A percentile compares a stretch with the other conserved stretches of the same genome.
Evolutionary conservation across 2,888 invertebrate genomes (phyloP).

Genomic region (Nesidiocoris tenuis): DNA sequence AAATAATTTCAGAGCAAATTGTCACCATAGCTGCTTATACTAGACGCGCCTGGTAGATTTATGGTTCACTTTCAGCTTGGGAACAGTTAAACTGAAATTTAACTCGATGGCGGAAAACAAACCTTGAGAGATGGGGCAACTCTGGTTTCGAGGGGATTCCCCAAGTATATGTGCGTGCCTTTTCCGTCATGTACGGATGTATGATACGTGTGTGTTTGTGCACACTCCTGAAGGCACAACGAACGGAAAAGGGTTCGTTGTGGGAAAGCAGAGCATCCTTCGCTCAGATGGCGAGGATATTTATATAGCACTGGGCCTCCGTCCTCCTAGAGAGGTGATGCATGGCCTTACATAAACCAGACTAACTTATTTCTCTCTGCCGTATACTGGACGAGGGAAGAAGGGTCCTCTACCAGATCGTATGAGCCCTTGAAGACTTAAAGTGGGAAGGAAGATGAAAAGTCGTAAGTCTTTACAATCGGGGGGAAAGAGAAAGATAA

Average conservation of each 20-base stretch:
- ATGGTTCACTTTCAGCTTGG: not conserved
- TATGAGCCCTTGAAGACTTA: no score
- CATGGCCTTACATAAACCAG: slow-evolving; percentile 38
- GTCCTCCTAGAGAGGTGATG: slow-evolving; percentile 11
- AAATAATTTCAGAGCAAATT: no score
- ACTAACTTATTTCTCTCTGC: slow-evolving; percentile 33
- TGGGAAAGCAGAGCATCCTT: not conserved
- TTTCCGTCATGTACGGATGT: not conserved
- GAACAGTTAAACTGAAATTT: not conserved
- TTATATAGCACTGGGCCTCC: not conserved
- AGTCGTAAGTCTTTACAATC: no score
- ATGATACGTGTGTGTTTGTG: not conserved
- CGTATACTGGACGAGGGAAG: not conserved
- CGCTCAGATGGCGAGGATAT: not conserved
- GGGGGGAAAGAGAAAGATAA: no score
- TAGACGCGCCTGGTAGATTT: not conserved
- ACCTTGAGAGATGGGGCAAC: not conserved
- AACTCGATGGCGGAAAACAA: not conserved
- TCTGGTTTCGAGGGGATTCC: not conserved
- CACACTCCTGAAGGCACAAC: not conserved
- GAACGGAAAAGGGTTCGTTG: not conserved
- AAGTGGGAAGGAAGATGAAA: no score
- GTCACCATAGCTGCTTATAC: no score
- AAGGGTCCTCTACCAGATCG: no score
- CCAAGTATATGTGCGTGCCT: not conserved